Evolutionary conservation across 2,113 vertebrate species (phyloP).

Genomic region (Dicentrarchus labrax): DNA sequence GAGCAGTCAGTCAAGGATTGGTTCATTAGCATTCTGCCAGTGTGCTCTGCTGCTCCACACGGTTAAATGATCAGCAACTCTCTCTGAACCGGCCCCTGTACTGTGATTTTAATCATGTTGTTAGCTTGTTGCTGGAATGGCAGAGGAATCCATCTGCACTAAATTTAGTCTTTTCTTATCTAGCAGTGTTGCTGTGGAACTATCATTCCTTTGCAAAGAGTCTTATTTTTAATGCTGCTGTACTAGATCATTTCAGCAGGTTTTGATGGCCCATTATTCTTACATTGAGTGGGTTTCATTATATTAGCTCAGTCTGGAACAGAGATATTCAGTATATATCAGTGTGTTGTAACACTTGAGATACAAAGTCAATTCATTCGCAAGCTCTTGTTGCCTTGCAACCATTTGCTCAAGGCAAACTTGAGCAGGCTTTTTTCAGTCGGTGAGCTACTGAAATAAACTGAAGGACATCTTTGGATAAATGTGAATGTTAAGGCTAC

Average conservation of each 20-base stretch:
- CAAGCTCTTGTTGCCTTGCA: slow-evolving; percentile 18
- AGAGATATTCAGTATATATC: neutral
- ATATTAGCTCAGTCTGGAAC: neutral
- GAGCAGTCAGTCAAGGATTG: slow-evolving; percentile 6
- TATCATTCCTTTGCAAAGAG: neutral
- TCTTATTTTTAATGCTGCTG: neutral
- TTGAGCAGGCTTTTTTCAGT: neutral
- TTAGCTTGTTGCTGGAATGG: slow-evolving; percentile 15
- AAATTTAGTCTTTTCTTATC: neutral
- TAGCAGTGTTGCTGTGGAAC: no score
- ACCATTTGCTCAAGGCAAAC: neutral
- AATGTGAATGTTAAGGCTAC: neutral
- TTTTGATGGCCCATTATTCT: slow-evolving; percentile 5
- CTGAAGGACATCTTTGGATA: neutral
- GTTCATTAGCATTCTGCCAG: slow-evolving; percentile 9
- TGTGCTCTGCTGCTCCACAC: slow-evolving; percentile 7
- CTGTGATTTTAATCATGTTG: slow-evolving; percentile 23
- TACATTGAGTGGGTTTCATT: neutral
- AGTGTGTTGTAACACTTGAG: neutral
- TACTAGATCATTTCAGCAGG: neutral
- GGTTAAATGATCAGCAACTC: slow-evolving; percentile 29
- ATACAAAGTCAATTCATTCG: neutral
- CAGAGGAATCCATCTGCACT: neutral
- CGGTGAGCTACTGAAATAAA: neutral
- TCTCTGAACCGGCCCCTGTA: neutral